Evolutionary conservation across 2,797 vertebrate species (phyloP).

Genomic region (Odontamblyopus lacepedii): DNA sequence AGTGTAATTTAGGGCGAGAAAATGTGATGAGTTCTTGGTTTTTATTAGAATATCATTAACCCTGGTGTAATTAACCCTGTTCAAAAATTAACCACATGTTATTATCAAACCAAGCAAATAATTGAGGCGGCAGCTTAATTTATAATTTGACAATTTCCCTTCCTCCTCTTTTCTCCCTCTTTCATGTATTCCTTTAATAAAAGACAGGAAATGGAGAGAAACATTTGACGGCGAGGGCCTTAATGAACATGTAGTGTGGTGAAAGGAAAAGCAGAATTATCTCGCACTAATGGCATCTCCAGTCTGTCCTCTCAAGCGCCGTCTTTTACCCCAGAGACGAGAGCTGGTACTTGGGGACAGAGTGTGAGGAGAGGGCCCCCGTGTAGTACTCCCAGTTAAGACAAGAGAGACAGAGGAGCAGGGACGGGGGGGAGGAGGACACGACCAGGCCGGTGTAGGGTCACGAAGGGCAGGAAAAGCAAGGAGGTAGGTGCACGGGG

Average conservation of each 20-base stretch:
- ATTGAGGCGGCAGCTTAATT: slow-evolving; percentile 81
- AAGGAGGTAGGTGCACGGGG: not conserved
- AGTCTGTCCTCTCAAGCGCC: slow-evolving; percentile 53
- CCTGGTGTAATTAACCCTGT: slow-evolving; percentile 82
- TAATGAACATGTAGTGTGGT: slow-evolving; percentile 67
- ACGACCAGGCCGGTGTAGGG: slow-evolving; percentile 46
- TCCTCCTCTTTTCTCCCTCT: slow-evolving; percentile 64
- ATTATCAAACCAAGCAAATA: slow-evolving; percentile 84
- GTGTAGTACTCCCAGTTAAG: slow-evolving; percentile 42
- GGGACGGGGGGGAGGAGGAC: slow-evolving; percentile 24
- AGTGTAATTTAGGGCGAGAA: slow-evolving; percentile 65
- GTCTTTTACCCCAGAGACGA: slow-evolving; percentile 44
- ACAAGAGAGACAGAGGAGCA: slow-evolving; percentile 59
- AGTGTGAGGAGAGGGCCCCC: slow-evolving; percentile 27
- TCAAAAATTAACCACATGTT: slow-evolving; percentile 82
- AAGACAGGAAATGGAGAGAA: slow-evolving; percentile 66
- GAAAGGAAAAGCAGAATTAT: slow-evolving; percentile 57
- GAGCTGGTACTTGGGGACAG: slow-evolving; percentile 34
- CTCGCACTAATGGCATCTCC: slow-evolving; percentile 60
- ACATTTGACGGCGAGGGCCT: slow-evolving; percentile 66
- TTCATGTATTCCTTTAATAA: slow-evolving; percentile 66
- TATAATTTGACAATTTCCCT: slow-evolving; percentile 80
- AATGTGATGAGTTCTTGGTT: slow-evolving; percentile 73
- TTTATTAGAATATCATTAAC: slow-evolving; percentile 81
- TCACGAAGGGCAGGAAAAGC: slow-evolving; percentile 33